Evolutionary conservation across 2,797 vertebrate genomes (phyloP).

Genomic region (Psittacula echo): DNA sequence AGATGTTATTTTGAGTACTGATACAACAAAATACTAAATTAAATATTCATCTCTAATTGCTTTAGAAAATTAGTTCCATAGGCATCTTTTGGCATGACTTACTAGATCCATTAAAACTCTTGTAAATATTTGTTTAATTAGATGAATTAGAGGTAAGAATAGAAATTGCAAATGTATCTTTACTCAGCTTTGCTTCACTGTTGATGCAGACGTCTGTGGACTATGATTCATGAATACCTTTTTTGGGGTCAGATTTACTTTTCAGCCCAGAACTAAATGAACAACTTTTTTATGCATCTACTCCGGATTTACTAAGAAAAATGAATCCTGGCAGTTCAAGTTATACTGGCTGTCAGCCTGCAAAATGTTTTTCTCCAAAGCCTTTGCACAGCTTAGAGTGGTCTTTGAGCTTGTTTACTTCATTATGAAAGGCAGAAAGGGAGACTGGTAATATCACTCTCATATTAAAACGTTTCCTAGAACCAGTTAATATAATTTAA

Average conservation of each 20-base stretch:
- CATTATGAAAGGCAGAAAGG: background rate
- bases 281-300: background rate
- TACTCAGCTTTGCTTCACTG: background rate
- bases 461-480: background rate
- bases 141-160: background rate
- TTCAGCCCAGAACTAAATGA: background rate
- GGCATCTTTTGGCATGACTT: background rate
- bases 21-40: background rate
- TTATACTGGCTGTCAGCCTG: background rate
- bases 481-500: background rate
- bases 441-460: background rate
- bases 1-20: background rate
- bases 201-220: background rate
- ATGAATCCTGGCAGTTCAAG: background rate
- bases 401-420: background rate
- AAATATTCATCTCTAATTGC: background rate
- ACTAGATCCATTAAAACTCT: background rate
- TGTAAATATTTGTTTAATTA: background rate
- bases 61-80: conserved; percentile 4
- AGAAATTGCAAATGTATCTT: background rate
- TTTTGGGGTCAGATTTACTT: background rate
- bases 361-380: background rate
- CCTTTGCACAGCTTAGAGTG: background rate
- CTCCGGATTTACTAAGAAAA: background rate
- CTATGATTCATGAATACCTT: background rate